A percentile compares a stretch with the other conserved stretches of the same genome.
Conservation (phyloP, 2,113 vertebrate species). For the Chionodraco myersi region DNA sequence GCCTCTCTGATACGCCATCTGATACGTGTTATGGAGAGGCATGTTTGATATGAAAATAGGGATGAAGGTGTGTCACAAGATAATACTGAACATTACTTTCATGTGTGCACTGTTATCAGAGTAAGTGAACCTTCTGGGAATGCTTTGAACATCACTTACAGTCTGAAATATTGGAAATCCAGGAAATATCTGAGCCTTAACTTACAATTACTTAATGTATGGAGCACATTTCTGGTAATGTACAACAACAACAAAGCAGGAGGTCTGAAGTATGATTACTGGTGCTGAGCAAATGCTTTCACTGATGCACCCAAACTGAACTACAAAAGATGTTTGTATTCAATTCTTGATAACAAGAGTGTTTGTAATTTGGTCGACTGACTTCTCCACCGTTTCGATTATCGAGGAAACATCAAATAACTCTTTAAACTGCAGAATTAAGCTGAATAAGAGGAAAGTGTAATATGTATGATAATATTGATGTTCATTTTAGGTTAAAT, state of each 20-base stretch:
- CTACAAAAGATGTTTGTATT: neutral
- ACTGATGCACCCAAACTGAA: neutral
- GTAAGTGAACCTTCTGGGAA: conserved; percentile 51
- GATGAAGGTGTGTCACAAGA: conserved; percentile 32
- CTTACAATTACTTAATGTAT: neutral
- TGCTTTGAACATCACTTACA: conserved; percentile 1
- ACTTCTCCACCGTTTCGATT: conserved; percentile 1
- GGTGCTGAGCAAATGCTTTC: conserved; percentile 6
- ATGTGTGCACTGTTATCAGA: conserved; percentile 32
- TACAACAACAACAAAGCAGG: neutral
- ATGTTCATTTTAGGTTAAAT: conserved; percentile 4
- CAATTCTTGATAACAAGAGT: neutral
- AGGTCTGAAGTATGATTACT: neutral
- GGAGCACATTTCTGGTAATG: neutral
- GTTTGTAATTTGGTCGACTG: neutral
- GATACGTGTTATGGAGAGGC: conserved; percentile 11
- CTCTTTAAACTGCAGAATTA: no score
- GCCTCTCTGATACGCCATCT: neutral
- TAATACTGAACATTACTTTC: conserved; percentile 9
- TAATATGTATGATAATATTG: neutral
- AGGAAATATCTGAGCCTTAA: neutral
- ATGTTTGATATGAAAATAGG: conserved; percentile 35
- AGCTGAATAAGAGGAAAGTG: neutral
- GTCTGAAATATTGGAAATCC: neutral
- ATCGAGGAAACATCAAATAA: neutral